Conservation (phyloP, 2,797 vertebrate genomes). For the Myotis findleyi region DNA sequence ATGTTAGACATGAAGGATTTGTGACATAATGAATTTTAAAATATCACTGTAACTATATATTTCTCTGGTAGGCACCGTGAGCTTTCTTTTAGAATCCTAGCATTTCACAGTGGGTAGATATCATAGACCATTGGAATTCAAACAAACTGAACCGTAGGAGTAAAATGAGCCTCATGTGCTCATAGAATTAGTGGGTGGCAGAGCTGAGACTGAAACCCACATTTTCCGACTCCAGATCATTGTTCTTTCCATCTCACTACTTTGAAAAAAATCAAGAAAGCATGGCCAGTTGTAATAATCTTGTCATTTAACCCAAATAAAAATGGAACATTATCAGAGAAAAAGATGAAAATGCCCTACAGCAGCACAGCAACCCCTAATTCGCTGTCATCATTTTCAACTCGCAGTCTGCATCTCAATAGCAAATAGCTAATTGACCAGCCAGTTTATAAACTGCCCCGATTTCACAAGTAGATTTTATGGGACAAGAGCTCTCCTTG, state of each 20-base stretch:
- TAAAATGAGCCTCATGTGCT: not conserved
- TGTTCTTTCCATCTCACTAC: slow-evolving; percentile 40
- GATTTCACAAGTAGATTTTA: slow-evolving; percentile 84
- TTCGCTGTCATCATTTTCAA: not conserved
- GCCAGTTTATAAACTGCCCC: slow-evolving; percentile 78
- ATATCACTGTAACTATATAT: not conserved
- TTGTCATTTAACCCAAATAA: slow-evolving; percentile 67
- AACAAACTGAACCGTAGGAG: not conserved
- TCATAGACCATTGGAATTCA: not conserved
- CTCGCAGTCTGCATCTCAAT: slow-evolving; percentile 59
- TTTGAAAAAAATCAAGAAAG: slow-evolving; percentile 61
- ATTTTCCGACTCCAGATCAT: slow-evolving; percentile 38
- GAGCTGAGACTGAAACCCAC: not conserved
- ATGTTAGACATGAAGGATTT: slow-evolving; percentile 11
- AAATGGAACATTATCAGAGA: slow-evolving; percentile 54
- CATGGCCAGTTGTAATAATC: slow-evolving; percentile 20
- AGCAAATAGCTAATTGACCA: slow-evolving; percentile 78
- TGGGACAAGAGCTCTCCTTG: slow-evolving; percentile 87
- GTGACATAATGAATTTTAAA: not conserved
- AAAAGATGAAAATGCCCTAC: slow-evolving; percentile 44
- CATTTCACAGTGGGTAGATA: not conserved
- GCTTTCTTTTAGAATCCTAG: not conserved
- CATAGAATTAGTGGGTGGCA: not conserved
- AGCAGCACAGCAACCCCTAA: not conserved
- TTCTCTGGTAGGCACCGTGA: not conserved